phyloP scores from a whole-genome alignment of 2,113 vertebrate species.

The Pedionomus torquatus region DNA sequence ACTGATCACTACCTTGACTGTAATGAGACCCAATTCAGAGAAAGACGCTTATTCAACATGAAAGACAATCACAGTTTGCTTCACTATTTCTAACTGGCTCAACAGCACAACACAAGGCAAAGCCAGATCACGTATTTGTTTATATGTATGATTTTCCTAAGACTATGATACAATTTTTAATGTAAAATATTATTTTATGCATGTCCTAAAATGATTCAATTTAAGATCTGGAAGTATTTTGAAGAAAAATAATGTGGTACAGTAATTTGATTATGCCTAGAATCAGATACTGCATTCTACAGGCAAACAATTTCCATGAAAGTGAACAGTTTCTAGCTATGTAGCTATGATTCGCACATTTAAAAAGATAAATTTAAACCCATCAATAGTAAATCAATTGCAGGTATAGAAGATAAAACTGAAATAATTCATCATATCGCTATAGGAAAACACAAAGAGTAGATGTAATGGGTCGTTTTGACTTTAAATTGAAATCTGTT shows the following conservation, averaged over 20 bases:
- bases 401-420: conserved; percentile 76
- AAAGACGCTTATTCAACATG: background rate
- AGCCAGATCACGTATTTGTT: background rate
- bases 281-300: conserved; percentile 55
- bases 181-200: conserved; percentile 32
- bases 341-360: conserved; percentile 61
- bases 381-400: conserved; percentile 75
- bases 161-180: conserved; percentile 18
- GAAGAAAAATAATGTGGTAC: conserved; percentile 59
- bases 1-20: background rate
- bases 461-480: conserved; percentile 35
- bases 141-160: conserved; percentile 20
- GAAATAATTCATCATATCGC: conserved; percentile 70
- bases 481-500: conserved; percentile 66
- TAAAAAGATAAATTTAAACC: conserved; percentile 74
- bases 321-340: conserved; percentile 49
- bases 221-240: conserved; percentile 63
- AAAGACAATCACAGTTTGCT: conserved; percentile 17
- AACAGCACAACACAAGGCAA: background rate
- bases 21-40: background rate
- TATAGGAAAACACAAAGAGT: conserved; percentile 52
- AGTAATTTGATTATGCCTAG: conserved; percentile 59
- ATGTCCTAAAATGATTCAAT: conserved; percentile 52
- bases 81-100: conserved; percentile 43
- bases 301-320: conserved; percentile 64